Base-by-base conservation (phyloP, 2,888 invertebrate genomes). In the Steromphala cineraria region DNA sequence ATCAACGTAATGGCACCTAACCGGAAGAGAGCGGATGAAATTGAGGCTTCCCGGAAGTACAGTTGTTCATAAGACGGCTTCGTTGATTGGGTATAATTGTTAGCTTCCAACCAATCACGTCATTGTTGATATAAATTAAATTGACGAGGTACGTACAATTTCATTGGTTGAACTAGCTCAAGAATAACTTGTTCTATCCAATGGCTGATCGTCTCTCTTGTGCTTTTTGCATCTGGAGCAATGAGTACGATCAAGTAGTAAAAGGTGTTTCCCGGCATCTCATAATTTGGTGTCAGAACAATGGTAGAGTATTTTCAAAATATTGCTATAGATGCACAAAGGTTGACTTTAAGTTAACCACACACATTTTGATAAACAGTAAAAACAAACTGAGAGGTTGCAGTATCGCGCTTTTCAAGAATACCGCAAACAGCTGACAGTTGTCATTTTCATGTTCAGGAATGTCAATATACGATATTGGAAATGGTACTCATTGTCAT, bases 221-320 rank as follows among this genome's bases (percentile, higher is more conserved):
- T 36, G 36, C n/a, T 36, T 71, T 31, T 40, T 67, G 67, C 31
- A 40, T 17, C 36, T 31, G 67, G 31, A 36, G 36, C 19, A 46
- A 40, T 36, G 71, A 31, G 71, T 36, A 28, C 62, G 62, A 71
- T 19, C 40, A 71, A 71, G 40, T 36, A 71, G 40, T 36, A 71
- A 71, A 71, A 71, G 71, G 71, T 71, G 71, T 71, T 71, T 71
- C 71, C 71, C 71, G 71, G 71, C 71, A 71, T 71, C 71, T 71
- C 28, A n/a, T 36, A 17, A 71, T 71, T 71, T 71, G 71, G 17
- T 71, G 71, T 71, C 71, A 71, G 71, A 71, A 28, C 71, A 31
- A 71, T 71, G 71, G 71, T 71, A 71, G 62, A n/a, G 19, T 31
- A 40, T 71, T 36, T 56, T 56, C 56, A 10, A 56, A 56, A 19